Evolutionary conservation across 1,140 invertebrate genomes (phyloP).

Genomic region (Sarcophaga bullata): DNA sequence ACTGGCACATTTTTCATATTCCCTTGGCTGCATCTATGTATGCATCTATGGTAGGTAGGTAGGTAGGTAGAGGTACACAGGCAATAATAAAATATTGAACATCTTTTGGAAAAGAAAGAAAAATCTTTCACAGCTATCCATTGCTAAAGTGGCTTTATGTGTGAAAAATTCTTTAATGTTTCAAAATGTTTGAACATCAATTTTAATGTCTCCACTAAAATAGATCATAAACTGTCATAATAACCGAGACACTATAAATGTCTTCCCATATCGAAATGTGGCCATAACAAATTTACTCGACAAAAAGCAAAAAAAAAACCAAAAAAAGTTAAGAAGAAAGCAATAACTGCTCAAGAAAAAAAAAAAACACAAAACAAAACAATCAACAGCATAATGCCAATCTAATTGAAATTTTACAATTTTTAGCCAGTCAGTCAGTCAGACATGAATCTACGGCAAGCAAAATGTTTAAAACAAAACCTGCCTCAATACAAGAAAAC

Average conservation of each 20-base stretch:
- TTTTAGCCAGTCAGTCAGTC: too few species aligned
- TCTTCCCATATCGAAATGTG: neutral
- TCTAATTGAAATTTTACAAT: neutral
- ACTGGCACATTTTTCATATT: too few species aligned
- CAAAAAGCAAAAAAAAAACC: too few species aligned
- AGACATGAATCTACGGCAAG: neutral
- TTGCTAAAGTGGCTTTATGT: too few species aligned
- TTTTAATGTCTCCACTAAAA: slow-evolving; percentile 1
- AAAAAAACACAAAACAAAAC: neutral
- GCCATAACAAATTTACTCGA: neutral
- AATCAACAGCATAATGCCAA: neutral
- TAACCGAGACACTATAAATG: slow-evolving; percentile 1
- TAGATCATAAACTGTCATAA: neutral
- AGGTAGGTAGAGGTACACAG: too few species aligned
- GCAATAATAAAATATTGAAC: too few species aligned
- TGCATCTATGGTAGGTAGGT: too few species aligned
- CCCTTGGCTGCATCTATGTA: too few species aligned
- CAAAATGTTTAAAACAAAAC: neutral
- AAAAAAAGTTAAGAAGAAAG: too few species aligned
- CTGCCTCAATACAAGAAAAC: slow-evolving; percentile 17
- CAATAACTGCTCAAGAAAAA: neutral
- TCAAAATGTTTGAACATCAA: neutral
- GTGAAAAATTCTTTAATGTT: too few species aligned
- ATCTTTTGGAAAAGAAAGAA: too few species aligned
- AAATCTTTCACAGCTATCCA: too few species aligned